Base-by-base conservation (phyloP, 2,797 vertebrate species). In the Microcaecilia unicolor region DNA sequence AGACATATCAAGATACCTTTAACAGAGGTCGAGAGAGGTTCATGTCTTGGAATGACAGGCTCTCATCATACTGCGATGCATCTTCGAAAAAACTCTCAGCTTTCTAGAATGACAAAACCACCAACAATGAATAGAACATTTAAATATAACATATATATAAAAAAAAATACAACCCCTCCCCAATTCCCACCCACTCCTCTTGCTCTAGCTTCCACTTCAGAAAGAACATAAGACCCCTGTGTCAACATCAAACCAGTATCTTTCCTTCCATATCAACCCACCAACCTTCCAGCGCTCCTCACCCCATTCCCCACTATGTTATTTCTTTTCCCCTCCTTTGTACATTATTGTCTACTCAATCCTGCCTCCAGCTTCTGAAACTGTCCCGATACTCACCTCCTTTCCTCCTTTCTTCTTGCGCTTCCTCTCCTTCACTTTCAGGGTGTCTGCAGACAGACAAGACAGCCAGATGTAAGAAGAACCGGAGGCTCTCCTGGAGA, bases 21-120 rank as follows among this genome's bases (percentile, higher is more conserved):
- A 98, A 71, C 33, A 98, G 80, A 4, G 95, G 95, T 28, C 94
- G 78, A 34, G 94, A 98, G 26, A 98, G 85, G 72, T 97, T 98
- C 94, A 98, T 98, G 46, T 92, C 87, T 25, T 87, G 87, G 37
- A 98, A 98, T 1, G 77, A 90, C 37, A 98, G 74, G 15, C 36
- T 79, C 19, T 93, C 87, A 4, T 98, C 78, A 1, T 83, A 97
- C n/a, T 88, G 70, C 6, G 95, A 96, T 0, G 88, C 95, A 1
- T 98, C 95, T 69, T 90, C 93, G 37, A 76, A 91, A 65, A 92
- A 97, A 0, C 52, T 57, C 37, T 87, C 76, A 4, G 67, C 35
- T 32, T 61, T 71, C 91, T 97, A 47, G 3, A 45, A 15, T 43
- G 41, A 55, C 17, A 42, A 15, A 15, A 53, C 28, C 2, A 26